Conservation (phyloP, 2,888 invertebrate species). For the Serripes groenlandicus region DNA sequence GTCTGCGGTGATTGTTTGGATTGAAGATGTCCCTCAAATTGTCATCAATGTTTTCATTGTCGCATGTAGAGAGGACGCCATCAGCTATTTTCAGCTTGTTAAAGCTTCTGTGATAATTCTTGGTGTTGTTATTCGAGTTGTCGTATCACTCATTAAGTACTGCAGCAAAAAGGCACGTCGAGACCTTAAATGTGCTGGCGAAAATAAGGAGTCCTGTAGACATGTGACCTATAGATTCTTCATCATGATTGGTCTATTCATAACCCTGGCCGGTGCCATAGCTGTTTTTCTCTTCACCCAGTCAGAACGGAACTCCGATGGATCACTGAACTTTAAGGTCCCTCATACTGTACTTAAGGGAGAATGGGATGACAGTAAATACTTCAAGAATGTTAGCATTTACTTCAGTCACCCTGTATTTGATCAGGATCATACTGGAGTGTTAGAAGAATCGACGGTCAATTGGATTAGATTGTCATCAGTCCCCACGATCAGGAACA, state of each 20-base stretch:
- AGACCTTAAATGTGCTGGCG: slow-evolving; percentile 62
- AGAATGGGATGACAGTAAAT: slow-evolving; percentile 76
- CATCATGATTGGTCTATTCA: slow-evolving; percentile 76
- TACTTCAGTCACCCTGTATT: slow-evolving; percentile 76
- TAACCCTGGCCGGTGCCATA: slow-evolving; percentile 72
- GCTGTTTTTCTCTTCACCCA: slow-evolving; percentile 79
- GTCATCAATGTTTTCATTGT: slow-evolving; percentile 73
- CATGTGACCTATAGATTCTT: slow-evolving; percentile 75
- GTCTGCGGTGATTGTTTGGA: slow-evolving; percentile 71
- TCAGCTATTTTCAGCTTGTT: slow-evolving; percentile 75
- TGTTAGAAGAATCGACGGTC: slow-evolving; percentile 13
- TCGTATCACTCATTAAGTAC: slow-evolving; percentile 70
- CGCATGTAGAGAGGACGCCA: slow-evolving; percentile 74
- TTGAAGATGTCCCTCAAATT: slow-evolving; percentile 75
- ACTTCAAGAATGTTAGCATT: slow-evolving; percentile 78
- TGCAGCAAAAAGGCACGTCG: slow-evolving; percentile 67
- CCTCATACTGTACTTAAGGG: slow-evolving; percentile 74
- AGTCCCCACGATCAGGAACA: slow-evolving; percentile 60
- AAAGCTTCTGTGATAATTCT: slow-evolving; percentile 75
- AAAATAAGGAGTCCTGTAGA: slow-evolving; percentile 57
- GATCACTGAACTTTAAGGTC: slow-evolving; percentile 75
- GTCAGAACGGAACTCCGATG: slow-evolving; percentile 73
- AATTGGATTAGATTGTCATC: slow-evolving; percentile 74
- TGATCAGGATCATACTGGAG: slow-evolving; percentile 43
- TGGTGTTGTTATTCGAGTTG: slow-evolving; percentile 72